Evolutionary conservation across 1,140 invertebrate species (phyloP).

Genomic region (Copidosoma floridanum): DNA sequence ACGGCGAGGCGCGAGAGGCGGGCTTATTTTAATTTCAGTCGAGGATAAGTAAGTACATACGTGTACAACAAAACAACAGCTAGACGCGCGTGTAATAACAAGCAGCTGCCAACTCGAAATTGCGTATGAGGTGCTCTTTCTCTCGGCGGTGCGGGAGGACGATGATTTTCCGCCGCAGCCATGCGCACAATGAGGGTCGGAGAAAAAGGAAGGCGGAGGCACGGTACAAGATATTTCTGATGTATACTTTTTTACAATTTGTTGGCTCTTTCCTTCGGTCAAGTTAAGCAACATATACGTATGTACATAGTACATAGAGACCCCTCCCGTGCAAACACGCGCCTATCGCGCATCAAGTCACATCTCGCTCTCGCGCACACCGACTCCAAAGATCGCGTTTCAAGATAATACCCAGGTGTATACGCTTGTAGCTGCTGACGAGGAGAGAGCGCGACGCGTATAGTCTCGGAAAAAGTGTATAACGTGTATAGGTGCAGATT

Average conservation of each 20-base stretch:
- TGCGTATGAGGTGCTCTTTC: neutral
- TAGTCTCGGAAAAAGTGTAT: neutral
- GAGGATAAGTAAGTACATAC: no score
- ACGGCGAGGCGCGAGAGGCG: no score
- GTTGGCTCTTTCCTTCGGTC: neutral
- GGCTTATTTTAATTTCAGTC: slow-evolving; percentile 17
- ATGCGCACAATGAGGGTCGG: neutral
- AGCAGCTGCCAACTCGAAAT: neutral
- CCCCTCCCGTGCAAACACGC: neutral
- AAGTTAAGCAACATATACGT: no score
- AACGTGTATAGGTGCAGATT: no score
- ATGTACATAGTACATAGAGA: neutral
- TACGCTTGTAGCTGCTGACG: no score
- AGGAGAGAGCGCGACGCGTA: neutral
- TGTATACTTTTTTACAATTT: no score
- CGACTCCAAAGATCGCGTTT: slow-evolving; percentile 4
- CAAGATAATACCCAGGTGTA: neutral
- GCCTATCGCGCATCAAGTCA: slow-evolving; percentile 6
- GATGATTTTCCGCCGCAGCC: slow-evolving; percentile 18
- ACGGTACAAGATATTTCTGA: no score
- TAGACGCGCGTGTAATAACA: no score
- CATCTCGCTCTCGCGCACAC: no score
- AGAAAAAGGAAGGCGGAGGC: no score
- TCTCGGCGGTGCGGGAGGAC: neutral
- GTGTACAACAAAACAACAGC: no score